Percentiles rank a stretch among this genome's conserved stretches.
These are phyloP conservation scores for Isotomurus palustris DNA, from an alignment of 2,888 invertebrate genomes.

Conservation along the genomic window DNA sequence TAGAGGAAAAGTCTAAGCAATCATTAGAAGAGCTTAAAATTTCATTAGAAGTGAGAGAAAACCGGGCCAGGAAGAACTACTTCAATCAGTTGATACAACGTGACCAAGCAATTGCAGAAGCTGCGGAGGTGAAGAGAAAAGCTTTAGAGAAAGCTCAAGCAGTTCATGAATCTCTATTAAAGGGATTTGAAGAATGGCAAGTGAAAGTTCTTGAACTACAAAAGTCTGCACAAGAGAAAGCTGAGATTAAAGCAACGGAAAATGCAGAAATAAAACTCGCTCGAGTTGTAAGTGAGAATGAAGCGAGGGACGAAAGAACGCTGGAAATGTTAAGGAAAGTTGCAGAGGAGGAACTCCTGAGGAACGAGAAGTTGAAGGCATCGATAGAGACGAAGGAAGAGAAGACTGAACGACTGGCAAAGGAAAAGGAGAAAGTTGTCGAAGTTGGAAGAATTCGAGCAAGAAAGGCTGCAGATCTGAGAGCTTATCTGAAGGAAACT, in stretches of 20 bases:
- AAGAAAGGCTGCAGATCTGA: slow-evolving; percentile 41
- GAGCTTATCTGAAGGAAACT: slow-evolving; percentile 36
- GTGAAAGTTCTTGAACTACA: slow-evolving; percentile 49
- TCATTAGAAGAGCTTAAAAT: slow-evolving; percentile 39
- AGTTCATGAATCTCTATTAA: slow-evolving; percentile 49
- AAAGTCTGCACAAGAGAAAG: slow-evolving; percentile 48
- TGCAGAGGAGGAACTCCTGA: slow-evolving; percentile 39
- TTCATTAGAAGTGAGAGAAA: slow-evolving; percentile 45
- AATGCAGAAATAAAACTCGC: slow-evolving; percentile 46
- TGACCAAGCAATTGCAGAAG: slow-evolving; percentile 26
- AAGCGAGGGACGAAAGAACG: slow-evolving; percentile 41
- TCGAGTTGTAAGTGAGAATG: slow-evolving; percentile 39
- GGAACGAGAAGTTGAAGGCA: slow-evolving; percentile 32
- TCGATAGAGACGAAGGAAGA: slow-evolving; percentile 41
- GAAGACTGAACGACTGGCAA: slow-evolving; percentile 32
- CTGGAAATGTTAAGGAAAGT: slow-evolving; percentile 37
- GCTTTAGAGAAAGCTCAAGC: slow-evolving; percentile 48
- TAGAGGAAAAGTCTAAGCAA: slow-evolving; percentile 39
- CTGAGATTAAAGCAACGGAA: slow-evolving; percentile 48
- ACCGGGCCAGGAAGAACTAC: slow-evolving; percentile 40
- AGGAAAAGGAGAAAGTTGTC: slow-evolving; percentile 39
- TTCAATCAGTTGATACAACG: slow-evolving; percentile 25
- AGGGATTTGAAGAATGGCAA: slow-evolving; percentile 51
- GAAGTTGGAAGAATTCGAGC: slow-evolving; percentile 39
- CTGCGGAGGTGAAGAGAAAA: slow-evolving; percentile 27